A percentile compares a stretch with the other conserved stretches of the same genome.
These are phyloP conservation scores for Vannuccia rotundouncinata DNA, from an alignment of 2,888 invertebrate species.

Conservation along the genomic window DNA sequence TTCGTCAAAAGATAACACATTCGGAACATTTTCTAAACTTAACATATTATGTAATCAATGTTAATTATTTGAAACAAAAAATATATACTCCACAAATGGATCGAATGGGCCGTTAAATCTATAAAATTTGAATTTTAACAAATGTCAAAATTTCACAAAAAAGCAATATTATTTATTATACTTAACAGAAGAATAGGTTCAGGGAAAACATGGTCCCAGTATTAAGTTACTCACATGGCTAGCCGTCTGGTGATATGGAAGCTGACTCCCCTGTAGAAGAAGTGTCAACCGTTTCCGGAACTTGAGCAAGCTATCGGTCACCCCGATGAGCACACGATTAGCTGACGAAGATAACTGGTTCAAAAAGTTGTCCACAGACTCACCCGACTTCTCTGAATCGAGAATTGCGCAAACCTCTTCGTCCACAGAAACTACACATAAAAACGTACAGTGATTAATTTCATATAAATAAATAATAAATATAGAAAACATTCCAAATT, in stretches of 20 bases:
- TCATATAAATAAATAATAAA: neutral
- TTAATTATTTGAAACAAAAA: too few relatives aligned
- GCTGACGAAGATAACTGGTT: neutral
- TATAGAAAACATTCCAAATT: neutral
- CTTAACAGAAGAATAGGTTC: too few relatives aligned
- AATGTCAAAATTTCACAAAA: too few relatives aligned
- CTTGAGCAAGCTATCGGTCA: neutral
- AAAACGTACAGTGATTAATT: neutral
- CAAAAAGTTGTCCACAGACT: neutral
- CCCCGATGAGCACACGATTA: neutral
- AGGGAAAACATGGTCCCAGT: too few relatives aligned
- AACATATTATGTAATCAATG: too few relatives aligned
- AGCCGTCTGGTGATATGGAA: neutral
- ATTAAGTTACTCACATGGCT: neutral
- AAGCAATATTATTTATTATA: too few relatives aligned
- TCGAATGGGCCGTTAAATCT: too few relatives aligned
- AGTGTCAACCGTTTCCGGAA: neutral
- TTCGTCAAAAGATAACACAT: too few relatives aligned
- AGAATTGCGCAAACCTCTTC: slow-evolving; percentile 2
- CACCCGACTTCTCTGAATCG: neutral
- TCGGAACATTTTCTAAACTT: too few relatives aligned
- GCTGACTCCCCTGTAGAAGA: neutral
- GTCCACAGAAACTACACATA: neutral
- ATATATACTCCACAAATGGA: too few relatives aligned
- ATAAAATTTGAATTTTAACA: too few relatives aligned